phyloP scores from a whole-genome alignment of 2,113 vertebrate species.

The Phalacrocorax brasilianus region DNA sequence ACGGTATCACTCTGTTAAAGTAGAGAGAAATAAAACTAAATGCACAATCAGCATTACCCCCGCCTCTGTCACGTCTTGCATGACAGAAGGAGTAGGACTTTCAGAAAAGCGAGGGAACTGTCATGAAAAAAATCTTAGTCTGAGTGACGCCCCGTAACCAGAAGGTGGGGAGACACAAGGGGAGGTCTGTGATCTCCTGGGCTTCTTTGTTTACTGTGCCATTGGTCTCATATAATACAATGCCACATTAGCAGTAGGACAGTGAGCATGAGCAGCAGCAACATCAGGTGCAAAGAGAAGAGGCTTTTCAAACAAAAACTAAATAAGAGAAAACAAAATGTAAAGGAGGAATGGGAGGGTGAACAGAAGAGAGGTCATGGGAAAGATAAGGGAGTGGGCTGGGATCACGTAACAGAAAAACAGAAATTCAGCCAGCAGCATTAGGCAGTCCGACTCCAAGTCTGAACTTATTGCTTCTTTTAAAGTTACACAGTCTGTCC shows the following conservation, averaged over 20 bases:
- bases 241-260: not conserved
- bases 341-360: not conserved
- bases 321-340: not conserved
- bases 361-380: not conserved
- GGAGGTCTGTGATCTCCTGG: not conserved
- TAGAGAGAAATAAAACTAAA: not conserved
- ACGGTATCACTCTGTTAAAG: not conserved
- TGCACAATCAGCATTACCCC: not conserved
- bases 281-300: not conserved
- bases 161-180: not conserved
- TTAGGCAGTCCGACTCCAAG: not conserved
- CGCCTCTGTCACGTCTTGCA: not conserved
- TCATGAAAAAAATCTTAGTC: not conserved
- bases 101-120: not conserved
- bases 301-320: not conserved
- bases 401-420: not conserved
- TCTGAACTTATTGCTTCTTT: not conserved
- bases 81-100: not conserved
- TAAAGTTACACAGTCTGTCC: not conserved
- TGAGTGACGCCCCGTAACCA: not conserved
- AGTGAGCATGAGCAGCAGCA: not conserved
- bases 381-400: not conserved
- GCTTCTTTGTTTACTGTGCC: not conserved
- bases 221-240: not conserved
- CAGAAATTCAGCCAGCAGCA: not conserved